A percentile compares a stretch with the other conserved stretches of the same genome.
phyloP scores from a whole-genome alignment of 2,888 invertebrate genomes.

The Brachynemurus nebulosus region DNA sequence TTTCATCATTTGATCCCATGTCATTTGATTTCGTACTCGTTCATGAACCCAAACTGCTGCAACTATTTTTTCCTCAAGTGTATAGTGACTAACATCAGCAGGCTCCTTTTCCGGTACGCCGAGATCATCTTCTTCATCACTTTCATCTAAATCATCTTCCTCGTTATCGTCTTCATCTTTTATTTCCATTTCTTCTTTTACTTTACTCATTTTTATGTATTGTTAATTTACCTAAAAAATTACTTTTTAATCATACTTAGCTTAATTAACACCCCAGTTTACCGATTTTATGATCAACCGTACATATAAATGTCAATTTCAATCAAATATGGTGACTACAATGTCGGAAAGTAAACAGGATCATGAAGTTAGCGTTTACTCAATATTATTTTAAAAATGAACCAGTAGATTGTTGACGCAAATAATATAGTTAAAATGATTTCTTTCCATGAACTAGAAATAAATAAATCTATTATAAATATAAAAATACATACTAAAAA shows the following conservation, averaged over 20 bases:
- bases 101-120: slow-evolving; percentile 24
- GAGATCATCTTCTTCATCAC: slow-evolving; percentile 4
- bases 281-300: slow-evolving; percentile 12
- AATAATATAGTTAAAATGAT: neutral
- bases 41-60: slow-evolving; percentile 32
- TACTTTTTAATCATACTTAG: slow-evolving; percentile 10
- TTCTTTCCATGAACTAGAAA: neutral
- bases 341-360: neutral
- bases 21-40: slow-evolving; percentile 22
- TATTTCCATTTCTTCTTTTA: slow-evolving; percentile 1
- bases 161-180: slow-evolving; percentile 6
- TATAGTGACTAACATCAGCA: slow-evolving; percentile 23
- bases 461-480: neutral
- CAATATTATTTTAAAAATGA: neutral
- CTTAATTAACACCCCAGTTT: slow-evolving; percentile 4
- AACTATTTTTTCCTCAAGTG: slow-evolving; percentile 28
- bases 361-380: slow-evolving; percentile 5
- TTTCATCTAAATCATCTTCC: neutral
- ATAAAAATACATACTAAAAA: too few species aligned
- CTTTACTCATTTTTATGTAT: slow-evolving; percentile 4
- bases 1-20: slow-evolving; percentile 25
- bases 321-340: slow-evolving; percentile 6
- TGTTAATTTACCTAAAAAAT: neutral
- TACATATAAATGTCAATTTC: slow-evolving; percentile 9
- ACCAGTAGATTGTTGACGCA: neutral